Conservation (phyloP, 2,888 invertebrate species). For the Camponotus fellah region DNA sequence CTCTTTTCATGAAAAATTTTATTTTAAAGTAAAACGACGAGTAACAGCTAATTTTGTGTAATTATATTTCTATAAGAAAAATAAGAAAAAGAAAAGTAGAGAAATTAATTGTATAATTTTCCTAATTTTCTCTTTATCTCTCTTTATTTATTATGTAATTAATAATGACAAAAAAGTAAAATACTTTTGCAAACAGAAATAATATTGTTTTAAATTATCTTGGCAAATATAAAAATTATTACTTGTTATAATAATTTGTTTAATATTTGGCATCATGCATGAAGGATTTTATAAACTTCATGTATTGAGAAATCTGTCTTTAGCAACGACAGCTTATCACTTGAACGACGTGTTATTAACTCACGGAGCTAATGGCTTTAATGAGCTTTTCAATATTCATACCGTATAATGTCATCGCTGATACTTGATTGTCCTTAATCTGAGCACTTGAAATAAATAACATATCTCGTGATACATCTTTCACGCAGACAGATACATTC, state of each 20-base stretch:
- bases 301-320: not conserved
- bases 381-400: constrained; percentile 34
- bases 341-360: constrained; percentile 42
- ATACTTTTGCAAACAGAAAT: not conserved
- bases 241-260: constrained; percentile 22
- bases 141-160: not conserved
- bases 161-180: not conserved
- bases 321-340: not conserved
- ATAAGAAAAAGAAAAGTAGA: not conserved
- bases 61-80: not conserved
- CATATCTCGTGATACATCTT: not conserved
- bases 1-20: not conserved
- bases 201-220: not conserved
- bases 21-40: no score
- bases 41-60: not conserved
- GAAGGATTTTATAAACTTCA: not conserved
- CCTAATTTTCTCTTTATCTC: not conserved
- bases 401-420: constrained; percentile 13
- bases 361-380: constrained; percentile 18
- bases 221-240: not conserved
- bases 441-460: constrained; percentile 1
- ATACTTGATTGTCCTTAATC: constrained; percentile 22
- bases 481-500: not conserved
- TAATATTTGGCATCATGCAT: not conserved
- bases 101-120: not conserved